phyloP scores from a whole-genome alignment of 2,113 vertebrate species.

The Eretmochelys imbricata region DNA sequence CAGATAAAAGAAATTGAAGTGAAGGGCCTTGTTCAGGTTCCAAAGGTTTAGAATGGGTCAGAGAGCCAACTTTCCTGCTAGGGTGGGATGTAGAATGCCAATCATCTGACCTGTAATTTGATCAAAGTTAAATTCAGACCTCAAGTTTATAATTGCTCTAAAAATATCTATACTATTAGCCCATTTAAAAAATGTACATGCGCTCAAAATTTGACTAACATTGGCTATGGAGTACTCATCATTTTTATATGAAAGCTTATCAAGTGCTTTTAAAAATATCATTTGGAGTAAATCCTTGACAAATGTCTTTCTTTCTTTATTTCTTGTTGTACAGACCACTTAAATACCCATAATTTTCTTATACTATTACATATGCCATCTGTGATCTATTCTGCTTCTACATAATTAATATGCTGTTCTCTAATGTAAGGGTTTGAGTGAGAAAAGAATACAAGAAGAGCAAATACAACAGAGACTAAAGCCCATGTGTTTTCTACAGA shows the following conservation, averaged over 20 bases:
- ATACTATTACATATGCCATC: background rate
- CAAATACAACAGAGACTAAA: background rate
- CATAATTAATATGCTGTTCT: background rate
- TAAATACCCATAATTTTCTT: background rate
- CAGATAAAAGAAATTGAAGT: no score
- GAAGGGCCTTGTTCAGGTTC: background rate
- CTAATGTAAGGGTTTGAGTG: background rate
- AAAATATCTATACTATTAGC: rapidly evolving
- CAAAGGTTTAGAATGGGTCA: background rate
- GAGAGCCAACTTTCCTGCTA: no score
- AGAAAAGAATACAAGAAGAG: background rate
- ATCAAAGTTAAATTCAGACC: background rate
- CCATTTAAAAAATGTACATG: background rate
- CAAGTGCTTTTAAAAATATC: background rate
- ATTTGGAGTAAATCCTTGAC: background rate
- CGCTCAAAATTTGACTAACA: background rate
- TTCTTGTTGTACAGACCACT: background rate
- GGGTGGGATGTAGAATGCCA: background rate
- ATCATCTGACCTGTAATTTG: background rate
- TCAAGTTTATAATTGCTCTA: background rate
- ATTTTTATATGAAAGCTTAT: background rate
- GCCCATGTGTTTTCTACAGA: background rate
- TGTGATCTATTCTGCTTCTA: background rate
- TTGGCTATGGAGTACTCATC: background rate
- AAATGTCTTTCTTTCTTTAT: background rate